Evolutionary conservation across 2,888 invertebrate genomes (phyloP), one percentile per base, ranked within the genome.

Genomic region (Phaedon cochleariae): DNA sequence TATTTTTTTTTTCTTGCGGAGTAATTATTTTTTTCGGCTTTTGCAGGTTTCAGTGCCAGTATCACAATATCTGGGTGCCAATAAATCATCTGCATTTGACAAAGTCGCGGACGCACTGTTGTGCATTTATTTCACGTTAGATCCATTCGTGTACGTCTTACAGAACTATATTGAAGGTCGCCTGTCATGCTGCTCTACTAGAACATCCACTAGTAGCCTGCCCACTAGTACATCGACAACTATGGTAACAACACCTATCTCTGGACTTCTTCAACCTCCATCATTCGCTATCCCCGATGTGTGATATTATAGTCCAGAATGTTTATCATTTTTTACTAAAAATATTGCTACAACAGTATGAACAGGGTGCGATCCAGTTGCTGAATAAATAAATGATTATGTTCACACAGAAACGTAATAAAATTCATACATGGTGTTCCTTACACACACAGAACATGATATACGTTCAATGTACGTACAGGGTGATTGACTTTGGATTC

Each of bases 91-190:
- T 29, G 79, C 85, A 22, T 87, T 89, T 65, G 87, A 87, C 66
- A 80, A 84, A 21, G 76, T 89, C 10, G 92, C 93, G 1, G 94
- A 95, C 80, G 82, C 92, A 62, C 85, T 94, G 64, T 89, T 94
- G 85, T 89, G 92, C 58, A 82, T 93, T 59, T 94, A 95, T 84
- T 95, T 94, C 82, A 90, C 92, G 29, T 86, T 94, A 68, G 92
- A 95, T 83, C 95, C 95, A 1, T 91, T 92, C 75, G 88, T 94
- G 60, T 95, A 94, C 83, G 94, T 94, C 54, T 85, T 94, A 26
- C 88, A 92, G 81, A 87, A 92, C 64, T 85, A 86, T 63, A 85
- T 85, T 31, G 82, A 82, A 69, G 75, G 78, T 26, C 74, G 74
- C 61, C 66, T 74, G 20, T 68, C 55, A 9, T 77, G 76, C 59